Conservation (phyloP, 1,140 invertebrate species). For the Calycopis cecrops region DNA sequence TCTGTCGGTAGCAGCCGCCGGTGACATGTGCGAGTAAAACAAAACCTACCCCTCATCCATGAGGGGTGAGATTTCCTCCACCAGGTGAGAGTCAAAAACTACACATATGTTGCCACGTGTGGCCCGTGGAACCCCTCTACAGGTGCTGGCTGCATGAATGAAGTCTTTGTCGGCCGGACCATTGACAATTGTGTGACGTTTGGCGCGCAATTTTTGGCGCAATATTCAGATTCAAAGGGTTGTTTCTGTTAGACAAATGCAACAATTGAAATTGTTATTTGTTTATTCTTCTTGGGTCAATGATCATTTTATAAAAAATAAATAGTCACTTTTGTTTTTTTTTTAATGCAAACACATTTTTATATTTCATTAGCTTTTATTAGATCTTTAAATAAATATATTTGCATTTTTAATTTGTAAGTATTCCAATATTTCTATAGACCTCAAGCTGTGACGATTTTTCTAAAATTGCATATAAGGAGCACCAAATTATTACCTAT, state of each 20-base stretch:
- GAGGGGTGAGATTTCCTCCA: constrained; percentile 59
- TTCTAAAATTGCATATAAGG: too few species aligned
- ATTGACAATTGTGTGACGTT: constrained; percentile 59
- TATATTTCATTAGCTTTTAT: too few species aligned
- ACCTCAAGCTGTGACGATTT: too few species aligned
- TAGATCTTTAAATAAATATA: too few species aligned
- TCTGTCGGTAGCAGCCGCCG: constrained; percentile 68
- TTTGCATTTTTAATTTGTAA: too few species aligned
- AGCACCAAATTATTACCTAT: constrained; percentile 9
- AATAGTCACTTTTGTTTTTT: too few species aligned
- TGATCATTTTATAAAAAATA: too few species aligned
- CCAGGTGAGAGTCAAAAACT: constrained; percentile 57
- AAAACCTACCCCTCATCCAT: constrained; percentile 47
- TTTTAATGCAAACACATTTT: too few species aligned
- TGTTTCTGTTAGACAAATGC: constrained; percentile 20
- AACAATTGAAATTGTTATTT: constrained; percentile 12
- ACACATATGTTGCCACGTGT: constrained; percentile 66
- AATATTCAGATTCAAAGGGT: constrained; percentile 27
- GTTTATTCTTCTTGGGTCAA: constrained; percentile 2
- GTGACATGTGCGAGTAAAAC: constrained; percentile 64
- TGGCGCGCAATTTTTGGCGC: constrained; percentile 61
- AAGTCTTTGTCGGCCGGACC: constrained; percentile 51
- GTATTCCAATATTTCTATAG: too few species aligned
- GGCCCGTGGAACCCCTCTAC: constrained; percentile 63
- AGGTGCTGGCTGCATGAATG: constrained; percentile 57